A percentile compares a stretch with the other conserved stretches of the same genome.
These are phyloP conservation scores for Acropternis orthonyx DNA, from an alignment of 2,797 vertebrate species.

Conservation along the genomic window DNA sequence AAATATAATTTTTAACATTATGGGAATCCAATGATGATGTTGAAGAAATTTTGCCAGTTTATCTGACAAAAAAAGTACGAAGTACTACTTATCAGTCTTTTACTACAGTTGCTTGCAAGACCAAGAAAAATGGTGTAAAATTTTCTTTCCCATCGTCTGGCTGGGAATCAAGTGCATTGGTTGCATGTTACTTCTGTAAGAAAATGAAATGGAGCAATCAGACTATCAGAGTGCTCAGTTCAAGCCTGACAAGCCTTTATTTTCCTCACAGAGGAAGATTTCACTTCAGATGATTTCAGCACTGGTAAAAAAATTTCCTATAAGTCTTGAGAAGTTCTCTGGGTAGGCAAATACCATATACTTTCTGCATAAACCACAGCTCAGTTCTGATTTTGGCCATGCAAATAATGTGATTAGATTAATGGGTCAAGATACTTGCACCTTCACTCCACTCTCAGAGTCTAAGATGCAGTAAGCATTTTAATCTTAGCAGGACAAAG, in stretches of 20 bases:
- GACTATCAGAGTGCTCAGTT: not conserved
- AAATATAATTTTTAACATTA: not conserved
- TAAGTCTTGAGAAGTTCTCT: not conserved
- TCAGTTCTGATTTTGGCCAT: not conserved
- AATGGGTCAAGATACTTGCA: not conserved
- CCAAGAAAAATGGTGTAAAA: rapidly evolving
- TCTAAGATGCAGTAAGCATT: not conserved
- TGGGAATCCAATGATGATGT: not conserved
- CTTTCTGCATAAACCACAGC: not conserved
- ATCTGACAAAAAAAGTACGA: not conserved
- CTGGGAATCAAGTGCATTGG: not conserved
- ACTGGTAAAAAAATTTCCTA: not conserved
- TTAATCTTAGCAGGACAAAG: not conserved
- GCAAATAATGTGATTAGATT: not conserved
- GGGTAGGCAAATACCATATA: not conserved
- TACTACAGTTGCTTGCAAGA: not conserved
- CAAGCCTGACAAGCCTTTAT: not conserved
- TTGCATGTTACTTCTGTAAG: not conserved
- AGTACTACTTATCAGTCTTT: not conserved
- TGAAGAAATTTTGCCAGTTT: not conserved
- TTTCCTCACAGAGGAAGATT: not conserved
- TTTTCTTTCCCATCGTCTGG: not conserved
- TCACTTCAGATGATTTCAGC: not conserved
- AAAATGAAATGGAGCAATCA: not conserved
- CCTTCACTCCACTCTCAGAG: not conserved